A percentile compares a stretch with the other conserved stretches of the same genome.
These are phyloP conservation scores for Caenorhabditis afra DNA, from an alignment of 2,888 invertebrate genomes.

Conservation along the genomic window DNA sequence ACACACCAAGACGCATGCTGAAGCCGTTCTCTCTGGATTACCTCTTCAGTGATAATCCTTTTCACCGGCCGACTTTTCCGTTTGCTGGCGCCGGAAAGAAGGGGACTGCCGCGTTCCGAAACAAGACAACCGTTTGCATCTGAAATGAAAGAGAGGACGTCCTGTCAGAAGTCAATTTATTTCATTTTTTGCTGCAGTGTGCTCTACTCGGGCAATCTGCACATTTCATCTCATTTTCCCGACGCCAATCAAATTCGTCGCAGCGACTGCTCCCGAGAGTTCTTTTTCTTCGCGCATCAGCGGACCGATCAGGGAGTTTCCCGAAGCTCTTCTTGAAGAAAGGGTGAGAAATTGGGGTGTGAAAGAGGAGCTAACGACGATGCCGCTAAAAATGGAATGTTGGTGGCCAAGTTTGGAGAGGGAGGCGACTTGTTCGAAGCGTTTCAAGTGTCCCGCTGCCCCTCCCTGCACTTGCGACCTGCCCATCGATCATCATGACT, in stretches of 20 bases:
- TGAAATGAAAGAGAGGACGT: constrained; percentile 36
- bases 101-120: constrained; percentile 53
- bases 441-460: neutral
- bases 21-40: constrained; percentile 39
- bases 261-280: constrained; percentile 7
- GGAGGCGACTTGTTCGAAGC: neutral
- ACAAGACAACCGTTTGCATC: constrained; percentile 40
- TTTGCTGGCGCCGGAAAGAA: constrained; percentile 57
- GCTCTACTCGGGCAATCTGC: constrained; percentile 44
- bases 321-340: neutral
- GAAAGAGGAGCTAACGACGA: constrained; percentile 14
- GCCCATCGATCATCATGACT: constrained; percentile 44
- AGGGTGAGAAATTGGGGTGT: constrained; percentile 11
- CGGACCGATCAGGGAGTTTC: constrained; percentile 28
- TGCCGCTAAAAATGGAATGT: neutral
- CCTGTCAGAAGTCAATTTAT: constrained; percentile 28
- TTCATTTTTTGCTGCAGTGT: neutral
- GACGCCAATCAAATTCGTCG: constrained; percentile 50
- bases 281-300: constrained; percentile 47
- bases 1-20: constrained; percentile 15
- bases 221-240: constrained; percentile 55
- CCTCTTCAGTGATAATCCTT: constrained; percentile 58
- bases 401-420: neutral
- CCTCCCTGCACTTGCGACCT: constrained; percentile 27
- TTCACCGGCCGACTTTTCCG: constrained; percentile 62